Evolutionary conservation across 2,888 invertebrate species (phyloP).

Genomic region (Lithosia quadra): DNA sequence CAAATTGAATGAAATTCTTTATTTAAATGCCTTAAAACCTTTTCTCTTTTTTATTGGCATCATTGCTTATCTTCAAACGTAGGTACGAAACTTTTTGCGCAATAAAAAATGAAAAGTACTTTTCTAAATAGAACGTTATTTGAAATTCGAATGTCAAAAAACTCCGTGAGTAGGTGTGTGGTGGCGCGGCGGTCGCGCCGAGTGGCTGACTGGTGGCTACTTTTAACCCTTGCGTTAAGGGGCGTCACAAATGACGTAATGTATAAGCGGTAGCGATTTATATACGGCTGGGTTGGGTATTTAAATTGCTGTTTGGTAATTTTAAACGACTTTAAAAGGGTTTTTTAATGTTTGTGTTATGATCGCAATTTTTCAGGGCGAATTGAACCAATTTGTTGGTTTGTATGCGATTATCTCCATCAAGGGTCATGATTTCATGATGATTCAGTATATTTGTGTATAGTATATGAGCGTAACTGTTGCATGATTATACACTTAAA

Average conservation of each 20-base stretch:
- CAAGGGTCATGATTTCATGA: no score
- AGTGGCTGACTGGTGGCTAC: constrained; percentile 46
- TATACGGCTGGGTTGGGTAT: not conserved
- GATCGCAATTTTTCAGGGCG: not conserved
- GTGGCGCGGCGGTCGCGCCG: constrained; percentile 37
- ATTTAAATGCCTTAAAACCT: constrained; percentile 6
- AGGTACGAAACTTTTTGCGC: not conserved
- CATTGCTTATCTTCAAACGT: constrained; percentile 5
- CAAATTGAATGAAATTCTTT: constrained; percentile 13
- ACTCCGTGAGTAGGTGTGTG: constrained; percentile 34
- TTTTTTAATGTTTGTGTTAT: not conserved
- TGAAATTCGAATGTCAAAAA: constrained; percentile 18
- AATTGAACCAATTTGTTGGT: not conserved
- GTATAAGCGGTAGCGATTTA: constrained; percentile 16
- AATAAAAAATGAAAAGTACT: constrained; percentile 18
- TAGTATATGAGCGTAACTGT: no score
- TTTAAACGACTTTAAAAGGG: not conserved
- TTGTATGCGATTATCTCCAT: not conserved
- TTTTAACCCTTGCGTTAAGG: constrained; percentile 48
- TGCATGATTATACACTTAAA: no score
- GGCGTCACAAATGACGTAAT: constrained; percentile 15
- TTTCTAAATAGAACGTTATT: constrained; percentile 25
- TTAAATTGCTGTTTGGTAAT: constrained; percentile 1
- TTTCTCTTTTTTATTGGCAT: constrained; percentile 8
- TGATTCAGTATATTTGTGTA: not conserved